Evolutionary conservation across 2,888 invertebrate genomes (phyloP).

Genomic region (Zygogramma bicolorata): DNA sequence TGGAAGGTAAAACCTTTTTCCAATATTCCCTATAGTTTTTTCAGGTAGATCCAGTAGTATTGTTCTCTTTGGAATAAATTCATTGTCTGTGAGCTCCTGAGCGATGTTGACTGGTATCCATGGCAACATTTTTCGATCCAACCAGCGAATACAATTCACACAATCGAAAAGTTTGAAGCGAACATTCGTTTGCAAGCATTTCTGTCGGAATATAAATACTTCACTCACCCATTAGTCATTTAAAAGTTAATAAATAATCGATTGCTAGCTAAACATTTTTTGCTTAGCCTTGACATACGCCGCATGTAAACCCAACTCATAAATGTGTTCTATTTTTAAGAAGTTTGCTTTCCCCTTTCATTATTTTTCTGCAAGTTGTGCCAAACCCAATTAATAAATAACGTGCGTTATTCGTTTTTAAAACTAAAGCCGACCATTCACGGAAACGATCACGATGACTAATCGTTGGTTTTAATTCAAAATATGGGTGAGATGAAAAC

Average conservation of each 20-base stretch:
- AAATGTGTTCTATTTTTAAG: neutral
- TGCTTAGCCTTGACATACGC: neutral
- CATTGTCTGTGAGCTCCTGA: neutral
- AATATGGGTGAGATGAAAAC: no score
- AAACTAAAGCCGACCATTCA: no score
- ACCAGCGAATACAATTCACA: neutral
- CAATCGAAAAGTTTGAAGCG: neutral
- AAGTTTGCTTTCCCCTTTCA: neutral
- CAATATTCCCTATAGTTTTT: no score
- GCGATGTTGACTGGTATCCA: neutral
- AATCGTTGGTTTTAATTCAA: no score
- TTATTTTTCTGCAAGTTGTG: neutral
- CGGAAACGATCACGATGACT: no score
- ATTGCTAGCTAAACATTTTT: neutral
- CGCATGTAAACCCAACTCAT: neutral
- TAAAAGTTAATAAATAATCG: neutral
- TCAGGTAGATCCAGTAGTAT: no score
- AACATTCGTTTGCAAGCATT: neutral
- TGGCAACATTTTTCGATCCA: neutral
- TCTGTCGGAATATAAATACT: neutral
- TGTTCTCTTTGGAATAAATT: neutral
- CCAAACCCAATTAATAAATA: neutral
- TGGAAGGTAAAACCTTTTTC: no score
- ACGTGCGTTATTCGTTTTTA: no score
- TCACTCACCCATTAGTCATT: neutral